These are phyloP conservation scores for Choristoneura fumiferana DNA, from an alignment of 1,140 invertebrate genomes.

Conservation along the genomic window DNA sequence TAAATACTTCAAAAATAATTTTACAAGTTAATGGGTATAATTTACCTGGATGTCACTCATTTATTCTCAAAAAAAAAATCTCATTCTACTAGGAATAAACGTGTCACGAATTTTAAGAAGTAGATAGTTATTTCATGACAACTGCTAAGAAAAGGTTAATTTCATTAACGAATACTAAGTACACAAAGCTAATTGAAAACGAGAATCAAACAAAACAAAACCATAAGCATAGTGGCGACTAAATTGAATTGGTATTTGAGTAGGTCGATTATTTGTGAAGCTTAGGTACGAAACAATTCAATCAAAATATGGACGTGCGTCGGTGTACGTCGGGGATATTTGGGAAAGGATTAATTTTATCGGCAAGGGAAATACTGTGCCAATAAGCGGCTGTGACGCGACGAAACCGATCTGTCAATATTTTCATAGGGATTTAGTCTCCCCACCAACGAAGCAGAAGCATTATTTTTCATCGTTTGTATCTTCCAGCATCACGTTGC, in stretches of 20 bases:
- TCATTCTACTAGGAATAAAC: too few species aligned
- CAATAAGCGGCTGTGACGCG: slow-evolving; percentile 25
- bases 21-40: too few species aligned
- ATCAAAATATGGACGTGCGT: slow-evolving; percentile 57
- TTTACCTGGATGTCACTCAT: too few species aligned
- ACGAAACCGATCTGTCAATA: slow-evolving; percentile 15
- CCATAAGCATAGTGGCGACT: slow-evolving; percentile 14
- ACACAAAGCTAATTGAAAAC: too few species aligned
- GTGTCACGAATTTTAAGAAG: too few species aligned
- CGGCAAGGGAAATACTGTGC: slow-evolving; percentile 49
- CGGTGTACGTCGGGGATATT: slow-evolving; percentile 42
- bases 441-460: not conserved
- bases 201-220: too few species aligned
- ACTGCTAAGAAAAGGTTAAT: too few species aligned
- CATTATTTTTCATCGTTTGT: slow-evolving; percentile 2
- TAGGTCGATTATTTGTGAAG: slow-evolving; percentile 54
- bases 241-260: slow-evolving; percentile 51
- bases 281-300: slow-evolving; percentile 62
- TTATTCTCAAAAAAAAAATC: too few species aligned
- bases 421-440: slow-evolving; percentile 14
- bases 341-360: slow-evolving; percentile 62
- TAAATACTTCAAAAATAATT: too few species aligned
- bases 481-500: not conserved
- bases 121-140: too few species aligned
- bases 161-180: too few species aligned